These are phyloP conservation scores for Chymomyza amoena DNA, from an alignment of 2,888 invertebrate species.

Conservation along the genomic window DNA sequence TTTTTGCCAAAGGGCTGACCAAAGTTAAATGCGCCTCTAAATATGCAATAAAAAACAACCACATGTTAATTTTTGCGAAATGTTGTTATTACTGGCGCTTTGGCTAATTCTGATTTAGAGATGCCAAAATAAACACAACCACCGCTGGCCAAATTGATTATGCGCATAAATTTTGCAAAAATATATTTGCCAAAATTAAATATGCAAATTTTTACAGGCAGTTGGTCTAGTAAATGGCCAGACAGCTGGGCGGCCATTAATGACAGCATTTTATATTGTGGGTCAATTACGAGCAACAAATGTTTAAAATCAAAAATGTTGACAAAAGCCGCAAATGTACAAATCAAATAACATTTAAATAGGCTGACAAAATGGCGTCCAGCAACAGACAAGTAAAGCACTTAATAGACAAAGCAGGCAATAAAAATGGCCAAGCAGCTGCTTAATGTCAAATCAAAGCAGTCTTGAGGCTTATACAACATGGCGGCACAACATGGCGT, in stretches of 20 bases:
- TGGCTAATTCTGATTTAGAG: background rate
- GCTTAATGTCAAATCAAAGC: background rate
- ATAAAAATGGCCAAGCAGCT: slow-evolving; percentile 14
- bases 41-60: background rate
- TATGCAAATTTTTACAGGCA: slow-evolving; percentile 44
- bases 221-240: background rate
- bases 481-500: slow-evolving; percentile 1
- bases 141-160: slow-evolving; percentile 37
- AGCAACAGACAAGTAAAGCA: background rate
- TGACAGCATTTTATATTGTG: background rate
- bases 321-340: slow-evolving; percentile 11
- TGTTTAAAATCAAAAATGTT: background rate
- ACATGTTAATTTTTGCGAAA: background rate
- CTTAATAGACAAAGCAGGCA: background rate
- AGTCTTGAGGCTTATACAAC: background rate
- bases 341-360: slow-evolving; percentile 27
- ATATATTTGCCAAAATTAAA: slow-evolving; percentile 21
- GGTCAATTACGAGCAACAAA: background rate
- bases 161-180: slow-evolving; percentile 47
- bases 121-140: background rate
- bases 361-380: background rate
- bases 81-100: background rate
- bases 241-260: background rate
- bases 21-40: background rate
- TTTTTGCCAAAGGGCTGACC: too few species aligned